Percentiles rank a stretch among this genome's conserved stretches.
Evolutionary conservation across 2,113 vertebrate genomes (phyloP).

Genomic region (Pelecanoides urinatrix): DNA sequence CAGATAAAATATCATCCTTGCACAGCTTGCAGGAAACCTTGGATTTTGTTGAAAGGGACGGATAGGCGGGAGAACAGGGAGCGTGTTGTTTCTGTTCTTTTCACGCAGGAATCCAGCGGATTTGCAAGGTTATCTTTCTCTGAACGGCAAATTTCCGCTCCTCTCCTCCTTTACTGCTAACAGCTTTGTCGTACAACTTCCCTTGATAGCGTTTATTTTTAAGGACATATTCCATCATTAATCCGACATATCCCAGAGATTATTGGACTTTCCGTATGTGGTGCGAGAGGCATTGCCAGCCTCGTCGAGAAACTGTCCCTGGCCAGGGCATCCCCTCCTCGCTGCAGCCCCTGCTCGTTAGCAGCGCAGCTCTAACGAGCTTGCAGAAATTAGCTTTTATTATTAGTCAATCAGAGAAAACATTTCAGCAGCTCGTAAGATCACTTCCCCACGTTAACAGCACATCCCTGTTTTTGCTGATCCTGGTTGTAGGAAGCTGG

Average conservation of each 20-base stretch:
- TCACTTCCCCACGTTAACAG: neutral
- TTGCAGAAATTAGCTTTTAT: neutral
- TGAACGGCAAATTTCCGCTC: neutral
- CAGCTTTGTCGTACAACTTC: neutral
- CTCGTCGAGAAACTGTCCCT: rapidly evolving
- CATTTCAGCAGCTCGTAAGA: neutral
- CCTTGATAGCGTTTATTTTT: neutral
- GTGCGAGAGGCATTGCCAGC: neutral
- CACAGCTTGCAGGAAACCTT: neutral
- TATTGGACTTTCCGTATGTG: neutral
- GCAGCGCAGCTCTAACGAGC: neutral
- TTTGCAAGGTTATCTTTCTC: neutral
- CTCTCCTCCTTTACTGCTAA: neutral
- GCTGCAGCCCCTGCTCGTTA: neutral
- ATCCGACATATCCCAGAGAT: no score
- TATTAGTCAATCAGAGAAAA: neutral
- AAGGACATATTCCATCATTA: neutral
- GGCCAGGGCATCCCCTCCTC: neutral
- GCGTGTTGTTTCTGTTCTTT: neutral
- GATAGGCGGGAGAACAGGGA: neutral
- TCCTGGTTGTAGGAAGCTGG: neutral
- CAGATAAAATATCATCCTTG: neutral
- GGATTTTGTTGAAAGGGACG: neutral
- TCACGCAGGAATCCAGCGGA: neutral
- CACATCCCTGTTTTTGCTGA: neutral